Percentiles rank a stretch among this genome's conserved stretches.
Conservation (phyloP, 2,888 invertebrate species). For the Petrolisthes manimaculis region DNA sequence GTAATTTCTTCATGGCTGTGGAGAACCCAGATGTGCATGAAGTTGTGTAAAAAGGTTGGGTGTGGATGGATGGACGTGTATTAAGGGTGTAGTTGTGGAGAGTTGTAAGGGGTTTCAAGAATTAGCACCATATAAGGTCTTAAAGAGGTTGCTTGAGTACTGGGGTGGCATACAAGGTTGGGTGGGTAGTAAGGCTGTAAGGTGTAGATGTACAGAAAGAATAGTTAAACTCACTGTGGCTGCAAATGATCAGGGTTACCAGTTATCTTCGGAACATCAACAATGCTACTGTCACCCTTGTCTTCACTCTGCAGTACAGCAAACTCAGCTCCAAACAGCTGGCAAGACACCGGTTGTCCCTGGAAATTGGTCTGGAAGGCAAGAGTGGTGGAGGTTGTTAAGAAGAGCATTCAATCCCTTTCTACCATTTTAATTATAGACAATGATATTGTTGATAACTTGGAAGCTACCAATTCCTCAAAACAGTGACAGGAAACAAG, state of each 20-base stretch:
- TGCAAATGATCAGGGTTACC: not conserved
- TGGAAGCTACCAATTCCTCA: not conserved
- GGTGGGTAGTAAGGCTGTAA: too few relatives aligned
- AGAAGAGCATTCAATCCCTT: not conserved
- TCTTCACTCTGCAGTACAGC: not conserved
- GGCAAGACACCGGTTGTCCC: conserved; percentile 35
- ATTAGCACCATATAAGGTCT: too few relatives aligned
- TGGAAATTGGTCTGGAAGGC: conserved; percentile 36
- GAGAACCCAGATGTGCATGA: too few relatives aligned
- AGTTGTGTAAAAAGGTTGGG: too few relatives aligned
- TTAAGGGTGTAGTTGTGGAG: too few relatives aligned
- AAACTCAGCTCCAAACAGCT: conserved; percentile 11
- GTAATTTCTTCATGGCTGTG: too few relatives aligned
- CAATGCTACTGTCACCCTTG: not conserved
- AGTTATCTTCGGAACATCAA: not conserved
- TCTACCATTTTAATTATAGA: not conserved
- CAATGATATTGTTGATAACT: not conserved
- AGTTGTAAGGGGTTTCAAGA: too few relatives aligned
- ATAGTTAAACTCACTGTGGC: too few relatives aligned
- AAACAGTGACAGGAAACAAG: not conserved
- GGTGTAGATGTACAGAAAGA: too few relatives aligned
- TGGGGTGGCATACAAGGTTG: too few relatives aligned
- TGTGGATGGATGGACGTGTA: too few relatives aligned
- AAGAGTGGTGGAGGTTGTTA: not conserved
- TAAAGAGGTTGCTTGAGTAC: too few relatives aligned